A percentile compares a stretch with the other conserved stretches of the same genome.
phyloP scores from a whole-genome alignment of 2,113 vertebrate genomes.

The Tetraodon nigroviridis region DNA sequence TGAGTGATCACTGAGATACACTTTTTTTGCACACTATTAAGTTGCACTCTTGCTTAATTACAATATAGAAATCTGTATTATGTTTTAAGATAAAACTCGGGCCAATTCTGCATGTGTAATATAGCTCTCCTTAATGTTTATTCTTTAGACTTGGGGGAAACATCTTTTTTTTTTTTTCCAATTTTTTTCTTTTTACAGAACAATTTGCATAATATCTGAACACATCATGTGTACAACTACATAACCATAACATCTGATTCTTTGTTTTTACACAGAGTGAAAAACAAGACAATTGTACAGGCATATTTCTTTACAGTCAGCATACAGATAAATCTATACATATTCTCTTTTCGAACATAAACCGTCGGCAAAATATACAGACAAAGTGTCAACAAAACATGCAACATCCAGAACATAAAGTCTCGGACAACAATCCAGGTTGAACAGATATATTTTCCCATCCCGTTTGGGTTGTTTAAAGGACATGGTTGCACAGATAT shows the following conservation, averaged over 20 bases:
- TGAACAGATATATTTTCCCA: slow-evolving; percentile 34
- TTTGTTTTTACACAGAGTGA: slow-evolving; percentile 87
- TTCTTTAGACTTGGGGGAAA: slow-evolving; percentile 83
- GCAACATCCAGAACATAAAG: slow-evolving; percentile 93
- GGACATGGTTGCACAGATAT: slow-evolving; percentile 73
- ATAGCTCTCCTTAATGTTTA: slow-evolving; percentile 91
- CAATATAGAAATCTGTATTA: background rate
- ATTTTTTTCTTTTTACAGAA: slow-evolving; percentile 86
- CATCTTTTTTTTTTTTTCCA: slow-evolving; percentile 78
- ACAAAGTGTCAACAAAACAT: slow-evolving; percentile 89
- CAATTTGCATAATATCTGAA: slow-evolving; percentile 92
- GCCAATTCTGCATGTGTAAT: slow-evolving; percentile 52
- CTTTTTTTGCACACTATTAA: too few species aligned
- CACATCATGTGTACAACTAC: slow-evolving; percentile 96
- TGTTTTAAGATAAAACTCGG: slow-evolving; percentile 14
- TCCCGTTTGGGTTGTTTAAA: slow-evolving; percentile 55
- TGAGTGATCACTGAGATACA: background rate
- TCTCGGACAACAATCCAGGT: slow-evolving; percentile 77
- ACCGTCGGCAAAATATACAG: slow-evolving; percentile 77
- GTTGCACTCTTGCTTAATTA: background rate
- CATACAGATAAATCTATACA: slow-evolving; percentile 83
- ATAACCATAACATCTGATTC: slow-evolving; percentile 87
- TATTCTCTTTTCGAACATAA: slow-evolving; percentile 78
- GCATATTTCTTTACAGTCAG: slow-evolving; percentile 87
- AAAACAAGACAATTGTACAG: slow-evolving; percentile 95